Evolutionary conservation across 2,113 vertebrate species (phyloP), one percentile per base, ranked within the genome.

Genomic region (Daboia siamensis): DNA sequence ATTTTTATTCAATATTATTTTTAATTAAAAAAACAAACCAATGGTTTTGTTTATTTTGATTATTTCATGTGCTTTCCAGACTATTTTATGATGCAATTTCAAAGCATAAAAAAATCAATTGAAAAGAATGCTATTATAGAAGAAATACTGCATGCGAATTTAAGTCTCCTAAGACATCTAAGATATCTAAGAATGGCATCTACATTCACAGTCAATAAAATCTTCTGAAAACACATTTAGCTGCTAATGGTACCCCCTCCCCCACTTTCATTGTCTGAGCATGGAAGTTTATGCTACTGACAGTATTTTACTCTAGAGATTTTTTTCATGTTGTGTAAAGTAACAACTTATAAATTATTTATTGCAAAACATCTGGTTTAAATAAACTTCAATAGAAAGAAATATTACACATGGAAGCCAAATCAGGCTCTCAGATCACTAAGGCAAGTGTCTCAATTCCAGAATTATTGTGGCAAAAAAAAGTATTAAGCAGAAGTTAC

Each of bases 311-410:
- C 39, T 87, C 46, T 48, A 89, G 84, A 7, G 8, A 88, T 11
- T 93, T 87, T 61, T 88, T 95, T 96, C 48, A 93, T 0, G 3
- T 39, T 94, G 48, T 90, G 93, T 92, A 29, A 91, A 33, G 86
- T 61, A 93, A 92, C 84, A 94, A 20, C 51, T 89, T 91, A 33
- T 90, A 85, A 90, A 93, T 91, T 90, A 93, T 29, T 95, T 94
- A 80, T 69, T 86, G 89, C 33, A 92, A 90, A 97, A 94, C 48
- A 96, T 92, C 93, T 95, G 94, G 90, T 92, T 94, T 91, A 86
- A 89, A 90, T 90, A 94, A 94, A 92, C 6, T 29, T 59, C 5
- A 74, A 93, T 89, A 91, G 3, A 46, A 15, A 69, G 4, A 92
- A 88, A 85, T 39, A 91, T 90, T 90, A 90, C 29, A 44, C 56